Conservation (phyloP, 2,113 vertebrate genomes). For the Porphyrio hochstetteri region DNA sequence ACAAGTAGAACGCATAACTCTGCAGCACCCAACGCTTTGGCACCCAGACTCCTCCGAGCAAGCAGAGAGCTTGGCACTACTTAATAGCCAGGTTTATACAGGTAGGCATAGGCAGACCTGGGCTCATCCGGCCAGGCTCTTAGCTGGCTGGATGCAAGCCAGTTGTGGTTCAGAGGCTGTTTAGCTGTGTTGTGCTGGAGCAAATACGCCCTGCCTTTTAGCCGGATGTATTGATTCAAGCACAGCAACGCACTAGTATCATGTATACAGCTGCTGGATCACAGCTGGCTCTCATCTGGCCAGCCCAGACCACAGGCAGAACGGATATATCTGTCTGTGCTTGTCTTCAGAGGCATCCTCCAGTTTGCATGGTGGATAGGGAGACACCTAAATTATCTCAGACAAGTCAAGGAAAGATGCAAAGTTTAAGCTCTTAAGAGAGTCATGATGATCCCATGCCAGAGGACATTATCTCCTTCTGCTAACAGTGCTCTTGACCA, state of each 20-base stretch:
- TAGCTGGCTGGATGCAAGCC: neutral
- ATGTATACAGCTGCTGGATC: neutral
- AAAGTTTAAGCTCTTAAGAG: neutral
- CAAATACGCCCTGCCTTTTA: neutral
- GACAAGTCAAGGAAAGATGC: neutral
- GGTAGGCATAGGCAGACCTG: neutral
- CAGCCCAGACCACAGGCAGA: neutral
- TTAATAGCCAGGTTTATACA: neutral
- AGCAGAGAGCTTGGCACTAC: neutral
- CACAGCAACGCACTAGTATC: neutral
- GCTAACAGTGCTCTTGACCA: neutral
- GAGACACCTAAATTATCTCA: neutral
- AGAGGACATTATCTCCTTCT: neutral
- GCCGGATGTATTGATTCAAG: neutral
- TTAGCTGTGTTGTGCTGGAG: neutral
- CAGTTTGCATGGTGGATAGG: neutral
- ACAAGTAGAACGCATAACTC: neutral
- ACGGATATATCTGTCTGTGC: neutral
- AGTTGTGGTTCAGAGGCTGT: neutral
- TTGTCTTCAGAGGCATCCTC: neutral
- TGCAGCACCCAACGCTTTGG: neutral
- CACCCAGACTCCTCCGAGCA: neutral
- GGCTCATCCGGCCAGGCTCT: neutral
- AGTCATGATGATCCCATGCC: neutral
- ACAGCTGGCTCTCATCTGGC: neutral